phyloP scores from a whole-genome alignment of 1,140 invertebrate species.

The Temnothorax curvispinosus region DNA sequence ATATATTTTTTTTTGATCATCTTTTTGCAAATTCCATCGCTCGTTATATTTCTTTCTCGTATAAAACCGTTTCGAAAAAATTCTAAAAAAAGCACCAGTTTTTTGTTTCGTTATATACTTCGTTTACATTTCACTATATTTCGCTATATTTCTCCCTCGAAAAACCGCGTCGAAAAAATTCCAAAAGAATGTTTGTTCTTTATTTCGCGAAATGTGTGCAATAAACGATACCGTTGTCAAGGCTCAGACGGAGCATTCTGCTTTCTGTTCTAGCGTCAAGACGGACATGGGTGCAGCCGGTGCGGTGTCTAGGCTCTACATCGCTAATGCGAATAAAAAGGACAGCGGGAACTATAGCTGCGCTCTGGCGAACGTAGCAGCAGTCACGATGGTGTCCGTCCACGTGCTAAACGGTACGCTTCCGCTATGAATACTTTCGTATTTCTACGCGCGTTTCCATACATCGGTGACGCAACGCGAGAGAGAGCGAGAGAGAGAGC shows the following conservation, averaged over 20 bases:
- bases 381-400: constrained; percentile 91
- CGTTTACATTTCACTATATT: background rate
- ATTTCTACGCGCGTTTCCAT: background rate
- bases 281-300: constrained; percentile 92
- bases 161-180: background rate
- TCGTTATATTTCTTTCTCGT: background rate
- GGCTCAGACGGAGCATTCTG: constrained; percentile 24
- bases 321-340: constrained; percentile 92
- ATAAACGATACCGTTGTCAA: background rate
- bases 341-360: constrained; percentile 96
- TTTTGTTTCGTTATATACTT: background rate
- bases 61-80: background rate
- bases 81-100: background rate
- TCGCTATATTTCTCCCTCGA: background rate
- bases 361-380: constrained; percentile 91
- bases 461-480: background rate
- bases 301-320: constrained; percentile 92
- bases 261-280: constrained; percentile 89
- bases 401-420: constrained; percentile 93
- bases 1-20: background rate
- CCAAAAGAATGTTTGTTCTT: background rate
- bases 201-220: background rate
- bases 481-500: background rate
- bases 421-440: background rate
- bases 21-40: background rate